phyloP scores from a whole-genome alignment of 2,113 vertebrate species.

The Festucalex cinctus region DNA sequence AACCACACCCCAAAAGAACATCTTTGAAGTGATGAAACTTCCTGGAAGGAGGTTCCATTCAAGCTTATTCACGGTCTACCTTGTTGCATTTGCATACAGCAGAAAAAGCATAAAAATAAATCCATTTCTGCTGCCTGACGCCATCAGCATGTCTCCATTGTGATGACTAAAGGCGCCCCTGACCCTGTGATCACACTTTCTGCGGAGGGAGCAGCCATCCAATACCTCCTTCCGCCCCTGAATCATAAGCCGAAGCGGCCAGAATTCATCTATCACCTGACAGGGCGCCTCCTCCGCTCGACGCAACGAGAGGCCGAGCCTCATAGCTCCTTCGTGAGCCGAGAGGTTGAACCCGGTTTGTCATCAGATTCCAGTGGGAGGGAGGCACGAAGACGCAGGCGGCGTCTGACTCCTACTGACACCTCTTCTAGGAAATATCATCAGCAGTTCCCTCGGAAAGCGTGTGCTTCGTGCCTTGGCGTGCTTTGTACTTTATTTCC shows the following conservation, averaged over 20 bases:
- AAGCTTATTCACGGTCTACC: background rate
- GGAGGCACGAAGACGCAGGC: constrained; percentile 40
- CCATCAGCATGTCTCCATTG: background rate
- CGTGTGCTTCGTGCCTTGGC: constrained; percentile 6
- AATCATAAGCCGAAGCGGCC: constrained; percentile 32
- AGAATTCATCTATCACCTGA: constrained; percentile 45
- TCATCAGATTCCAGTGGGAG: constrained; percentile 66
- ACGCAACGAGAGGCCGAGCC: constrained; percentile 49
- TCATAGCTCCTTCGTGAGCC: constrained; percentile 43
- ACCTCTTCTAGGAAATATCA: constrained; percentile 43
- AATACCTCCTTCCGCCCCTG: constrained; percentile 26
- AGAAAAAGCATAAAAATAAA: background rate
- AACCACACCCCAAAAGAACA: too few relatives aligned
- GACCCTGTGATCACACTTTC: constrained; percentile 10
- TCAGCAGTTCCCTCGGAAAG: constrained; percentile 32
- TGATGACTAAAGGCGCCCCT: constrained; percentile 5
- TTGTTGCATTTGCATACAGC: background rate
- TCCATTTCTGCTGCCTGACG: background rate
- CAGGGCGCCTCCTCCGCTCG: constrained; percentile 52
- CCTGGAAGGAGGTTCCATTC: too few relatives aligned
- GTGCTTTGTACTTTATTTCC: constrained; percentile 3
- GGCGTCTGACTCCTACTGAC: constrained; percentile 48
- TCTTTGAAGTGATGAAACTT: background rate
- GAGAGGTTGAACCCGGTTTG: constrained; percentile 67
- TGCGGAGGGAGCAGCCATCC: constrained; percentile 11